Conservation (phyloP, 2,888 invertebrate genomes). For the Philaethria dido region DNA sequence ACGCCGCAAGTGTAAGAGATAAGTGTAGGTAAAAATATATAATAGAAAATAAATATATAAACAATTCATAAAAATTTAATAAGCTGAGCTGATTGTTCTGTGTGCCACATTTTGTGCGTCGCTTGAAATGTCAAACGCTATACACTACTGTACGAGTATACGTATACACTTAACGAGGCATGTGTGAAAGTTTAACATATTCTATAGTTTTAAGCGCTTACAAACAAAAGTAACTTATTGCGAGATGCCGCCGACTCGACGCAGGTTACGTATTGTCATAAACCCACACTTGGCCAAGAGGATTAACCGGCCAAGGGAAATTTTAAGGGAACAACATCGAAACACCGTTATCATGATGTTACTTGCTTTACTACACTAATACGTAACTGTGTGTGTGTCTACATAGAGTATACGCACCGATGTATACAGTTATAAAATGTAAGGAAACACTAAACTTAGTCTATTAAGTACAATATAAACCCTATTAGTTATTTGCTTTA, state of each 20-base stretch:
- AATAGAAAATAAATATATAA: not conserved
- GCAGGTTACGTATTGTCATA: slow-evolving; percentile 70
- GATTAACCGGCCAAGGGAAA: slow-evolving; percentile 57
- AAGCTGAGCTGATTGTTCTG: not conserved
- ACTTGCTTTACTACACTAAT: slow-evolving; percentile 48
- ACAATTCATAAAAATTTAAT: not conserved
- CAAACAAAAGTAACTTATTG: slow-evolving; percentile 74
- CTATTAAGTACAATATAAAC: slow-evolving; percentile 11
- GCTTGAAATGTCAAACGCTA: not conserved
- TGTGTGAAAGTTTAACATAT: slow-evolving; percentile 44
- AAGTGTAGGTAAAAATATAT: not conserved
- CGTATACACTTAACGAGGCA: not conserved
- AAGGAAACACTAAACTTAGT: slow-evolving; percentile 22
- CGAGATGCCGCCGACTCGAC: slow-evolving; percentile 64
- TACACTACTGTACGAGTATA: not conserved
- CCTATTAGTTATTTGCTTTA: slow-evolving; percentile 11
- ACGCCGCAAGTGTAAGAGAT: no score
- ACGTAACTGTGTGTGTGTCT: slow-evolving; percentile 34
- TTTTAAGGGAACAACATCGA: slow-evolving; percentile 50
- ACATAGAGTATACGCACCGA: slow-evolving; percentile 12
- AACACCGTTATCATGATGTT: slow-evolving; percentile 47
- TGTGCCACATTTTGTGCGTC: not conserved
- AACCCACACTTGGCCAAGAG: slow-evolving; percentile 53
- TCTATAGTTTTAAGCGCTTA: slow-evolving; percentile 70
- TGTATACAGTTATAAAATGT: slow-evolving; percentile 11